phyloP scores from a whole-genome alignment of 2,888 invertebrate species.

The Himalopsyche anomala region DNA sequence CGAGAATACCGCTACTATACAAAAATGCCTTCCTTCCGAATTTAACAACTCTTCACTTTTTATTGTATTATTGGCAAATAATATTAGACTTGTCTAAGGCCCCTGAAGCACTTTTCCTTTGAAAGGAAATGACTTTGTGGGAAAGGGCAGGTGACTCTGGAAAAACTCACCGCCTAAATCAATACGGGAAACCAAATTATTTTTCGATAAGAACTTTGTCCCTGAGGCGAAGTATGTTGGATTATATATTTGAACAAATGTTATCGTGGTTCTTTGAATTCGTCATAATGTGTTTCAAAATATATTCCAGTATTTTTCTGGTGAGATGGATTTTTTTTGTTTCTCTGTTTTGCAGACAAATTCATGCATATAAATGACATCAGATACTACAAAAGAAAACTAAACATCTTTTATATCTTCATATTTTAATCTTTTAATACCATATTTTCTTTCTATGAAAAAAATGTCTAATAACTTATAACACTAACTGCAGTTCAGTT shows the following conservation, averaged over 20 bases:
- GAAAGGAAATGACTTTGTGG: conserved; percentile 61
- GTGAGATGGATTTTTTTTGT: not conserved
- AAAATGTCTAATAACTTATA: no score
- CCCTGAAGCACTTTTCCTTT: conserved; percentile 42
- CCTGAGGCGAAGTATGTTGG: conserved; percentile 54
- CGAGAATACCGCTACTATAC: conserved; percentile 43
- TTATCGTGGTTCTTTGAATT: conserved; percentile 49
- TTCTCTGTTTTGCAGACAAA: not conserved
- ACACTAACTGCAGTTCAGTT: no score
- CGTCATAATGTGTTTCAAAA: conserved; percentile 38
- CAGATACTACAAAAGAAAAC: conserved; percentile 23
- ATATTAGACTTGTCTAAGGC: conserved; percentile 51
- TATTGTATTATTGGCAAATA: conserved; percentile 61
- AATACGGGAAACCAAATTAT: conserved; percentile 64
- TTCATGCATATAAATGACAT: conserved; percentile 38
- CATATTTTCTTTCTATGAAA: no score
- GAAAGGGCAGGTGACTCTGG: conserved; percentile 60
- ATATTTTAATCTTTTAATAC: no score
- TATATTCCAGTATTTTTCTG: conserved; percentile 38
- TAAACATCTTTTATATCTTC: not conserved
- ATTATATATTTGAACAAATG: conserved; percentile 58
- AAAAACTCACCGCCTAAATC: conserved; percentile 59
- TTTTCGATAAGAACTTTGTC: conserved; percentile 60
- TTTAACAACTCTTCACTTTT: conserved; percentile 60
- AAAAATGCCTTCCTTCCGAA: conserved; percentile 41